Percentiles rank a stretch among this genome's conserved stretches.
Conservation (phyloP, 2,797 vertebrate species). For the Pelodytes ibericus region DNA sequence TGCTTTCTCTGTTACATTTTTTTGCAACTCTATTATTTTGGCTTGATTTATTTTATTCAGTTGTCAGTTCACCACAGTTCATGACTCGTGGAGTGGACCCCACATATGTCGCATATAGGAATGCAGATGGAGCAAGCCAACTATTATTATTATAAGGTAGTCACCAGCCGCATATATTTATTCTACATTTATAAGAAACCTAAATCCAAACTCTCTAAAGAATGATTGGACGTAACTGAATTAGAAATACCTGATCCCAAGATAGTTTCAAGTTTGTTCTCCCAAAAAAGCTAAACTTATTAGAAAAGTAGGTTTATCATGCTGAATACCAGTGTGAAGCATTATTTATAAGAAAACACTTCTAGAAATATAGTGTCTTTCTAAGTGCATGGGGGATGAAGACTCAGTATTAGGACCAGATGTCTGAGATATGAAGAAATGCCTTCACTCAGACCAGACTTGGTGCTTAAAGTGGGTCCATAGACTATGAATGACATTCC, state of each 20-base stretch:
- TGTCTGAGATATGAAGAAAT: slow-evolving; percentile 67
- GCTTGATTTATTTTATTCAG: too few species aligned
- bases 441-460: slow-evolving; percentile 57
- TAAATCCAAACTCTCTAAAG: slow-evolving; percentile 63
- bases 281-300: slow-evolving; percentile 59
- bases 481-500: slow-evolving; percentile 35
- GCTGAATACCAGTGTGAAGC: slow-evolving; percentile 72
- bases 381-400: slow-evolving; percentile 69
- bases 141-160: too few species aligned
- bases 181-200: slow-evolving; percentile 62
- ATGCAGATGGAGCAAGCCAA: too few species aligned
- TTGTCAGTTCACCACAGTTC: too few species aligned
- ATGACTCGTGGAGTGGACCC: too few species aligned
- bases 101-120: too few species aligned
- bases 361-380: slow-evolving; percentile 74
- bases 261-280: slow-evolving; percentile 63
- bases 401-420: slow-evolving; percentile 76
- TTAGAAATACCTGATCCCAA: slow-evolving; percentile 63
- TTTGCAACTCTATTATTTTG: too few species aligned
- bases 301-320: slow-evolving; percentile 63
- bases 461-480: slow-evolving; percentile 37
- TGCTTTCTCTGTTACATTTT: too few species aligned
- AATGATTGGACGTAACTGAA: slow-evolving; percentile 62
- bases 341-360: slow-evolving; percentile 73
- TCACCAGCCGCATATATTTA: slow-evolving; percentile 40